Base-by-base conservation (phyloP, 64 coral and sea anemone genomes). In the Cladopsammia gracilis region DNA sequence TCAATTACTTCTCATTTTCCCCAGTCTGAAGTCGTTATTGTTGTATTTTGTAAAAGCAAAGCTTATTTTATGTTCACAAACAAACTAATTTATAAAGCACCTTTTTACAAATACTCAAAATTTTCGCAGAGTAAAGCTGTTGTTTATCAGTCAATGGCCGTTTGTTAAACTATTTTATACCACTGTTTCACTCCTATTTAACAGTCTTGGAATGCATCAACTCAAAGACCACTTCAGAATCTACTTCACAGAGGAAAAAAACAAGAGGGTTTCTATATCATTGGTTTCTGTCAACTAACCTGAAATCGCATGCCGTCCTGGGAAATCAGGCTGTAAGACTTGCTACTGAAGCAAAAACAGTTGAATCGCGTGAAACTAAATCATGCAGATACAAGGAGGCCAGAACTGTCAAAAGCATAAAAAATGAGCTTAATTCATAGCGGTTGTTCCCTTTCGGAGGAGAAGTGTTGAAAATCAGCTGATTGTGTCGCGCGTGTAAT, bases 351-450 rank as follows among this genome's bases (percentile, higher is more conserved):
- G n/a, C 4, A 22, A 25, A 50, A 14, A 5, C 60, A 49, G 10
- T 19, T 34, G 18, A 84, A 67, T 68, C 62, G 19, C 45, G 19
- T 67, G 80, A 67, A 84, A 84, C 62, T 68, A n/a, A 84, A 84
- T 67, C 72, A 75, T 46, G 80, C 80, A 48, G 10, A 44, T 34
- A 68, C 61, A 68, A 84, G 61, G 46, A 47, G 62, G 44, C 44
- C 44, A n/a, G 0, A 84, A 68, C 80, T 84, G 80, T 67, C 80
- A 84, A 67, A 47, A 4, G 62, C 1, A 50, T 84, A 84, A 84
- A 84, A 84, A 84, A 84, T 84, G 80, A 84, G 19, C 80, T 15
- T 66, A 84, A 68, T 84, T 84, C 80, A 11, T 84, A 84, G 80
- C 45, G 80, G 80, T 84, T 84, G 45, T 67, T 20, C 44, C 44